phyloP scores from a whole-genome alignment of 1,140 invertebrate genomes.

The Epicauta chinensis region DNA sequence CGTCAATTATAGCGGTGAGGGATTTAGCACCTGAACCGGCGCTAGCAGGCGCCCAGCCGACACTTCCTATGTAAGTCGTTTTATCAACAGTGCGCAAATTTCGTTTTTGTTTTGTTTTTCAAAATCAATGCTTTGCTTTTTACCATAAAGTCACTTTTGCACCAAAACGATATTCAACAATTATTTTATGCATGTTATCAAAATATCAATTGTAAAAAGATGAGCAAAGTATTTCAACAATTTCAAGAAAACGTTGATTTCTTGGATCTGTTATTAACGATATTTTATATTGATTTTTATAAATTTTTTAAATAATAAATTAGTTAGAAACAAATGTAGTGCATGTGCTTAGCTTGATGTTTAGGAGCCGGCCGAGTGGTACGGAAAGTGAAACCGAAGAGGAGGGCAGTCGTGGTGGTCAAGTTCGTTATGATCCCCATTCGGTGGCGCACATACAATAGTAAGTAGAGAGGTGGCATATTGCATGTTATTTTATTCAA shows the following conservation, averaged over 20 bases:
- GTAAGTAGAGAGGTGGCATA: constrained; percentile 46
- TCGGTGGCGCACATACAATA: constrained; percentile 42
- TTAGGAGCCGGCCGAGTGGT: constrained; percentile 43
- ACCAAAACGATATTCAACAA: not conserved
- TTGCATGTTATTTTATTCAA: constrained; percentile 9
- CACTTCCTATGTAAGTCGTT: constrained; percentile 47
- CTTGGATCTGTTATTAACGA: no score
- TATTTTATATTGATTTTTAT: no score
- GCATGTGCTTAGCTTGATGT: constrained; percentile 45
- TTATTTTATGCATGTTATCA: not conserved
- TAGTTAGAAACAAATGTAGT: constrained; percentile 34
- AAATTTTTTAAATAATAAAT: not conserved
- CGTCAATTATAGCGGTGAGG: constrained; percentile 71
- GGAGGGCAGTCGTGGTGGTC: constrained; percentile 40
- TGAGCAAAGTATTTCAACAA: no score
- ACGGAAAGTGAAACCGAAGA: constrained; percentile 50
- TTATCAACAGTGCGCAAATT: no score
- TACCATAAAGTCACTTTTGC: constrained; percentile 1
- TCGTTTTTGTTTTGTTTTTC: no score
- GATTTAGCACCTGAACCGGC: constrained; percentile 41
- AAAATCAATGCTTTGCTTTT: not conserved
- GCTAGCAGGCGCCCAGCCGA: constrained; percentile 42
- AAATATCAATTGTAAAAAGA: not conserved
- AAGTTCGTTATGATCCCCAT: constrained; percentile 35
- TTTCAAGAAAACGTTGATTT: no score